A percentile compares a stretch with the other conserved stretches of the same genome.
phyloP scores from a whole-genome alignment of 2,888 invertebrate genomes.

The Cephus nigrinus region DNA sequence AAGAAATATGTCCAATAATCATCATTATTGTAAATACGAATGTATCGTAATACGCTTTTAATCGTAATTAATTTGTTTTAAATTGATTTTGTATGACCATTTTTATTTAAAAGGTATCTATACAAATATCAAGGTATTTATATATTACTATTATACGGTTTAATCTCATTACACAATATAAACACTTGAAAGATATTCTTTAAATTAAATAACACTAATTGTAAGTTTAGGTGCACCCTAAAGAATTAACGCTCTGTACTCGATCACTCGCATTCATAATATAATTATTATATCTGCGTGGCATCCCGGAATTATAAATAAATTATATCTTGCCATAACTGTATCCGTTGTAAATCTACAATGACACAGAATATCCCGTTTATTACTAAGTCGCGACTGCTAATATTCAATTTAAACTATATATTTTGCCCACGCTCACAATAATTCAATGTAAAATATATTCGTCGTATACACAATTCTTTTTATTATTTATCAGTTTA shows the following conservation, averaged over 20 bases:
- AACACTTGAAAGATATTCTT: neutral
- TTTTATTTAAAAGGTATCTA: neutral
- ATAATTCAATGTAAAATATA: neutral
- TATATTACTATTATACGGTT: constrained; percentile 2
- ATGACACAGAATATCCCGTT: neutral
- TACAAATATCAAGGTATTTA: neutral
- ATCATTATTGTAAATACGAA: neutral
- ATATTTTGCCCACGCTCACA: neutral
- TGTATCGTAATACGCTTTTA: neutral
- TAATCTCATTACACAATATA: neutral
- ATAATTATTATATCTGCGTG: neutral
- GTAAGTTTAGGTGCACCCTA: neutral
- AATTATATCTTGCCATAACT: neutral
- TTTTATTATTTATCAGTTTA: neutral
- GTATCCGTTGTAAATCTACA: neutral
- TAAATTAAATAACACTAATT: neutral
- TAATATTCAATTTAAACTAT: neutral
- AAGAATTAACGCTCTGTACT: neutral
- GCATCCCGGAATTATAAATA: neutral
- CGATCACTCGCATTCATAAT: neutral
- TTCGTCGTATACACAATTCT: neutral
- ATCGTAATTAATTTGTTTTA: neutral
- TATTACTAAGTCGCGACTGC: neutral
- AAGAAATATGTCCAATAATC: no score
- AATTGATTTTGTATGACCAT: neutral